Evolutionary conservation across 2,888 invertebrate genomes (phyloP).

Genomic region (Hartigia nigra): DNA sequence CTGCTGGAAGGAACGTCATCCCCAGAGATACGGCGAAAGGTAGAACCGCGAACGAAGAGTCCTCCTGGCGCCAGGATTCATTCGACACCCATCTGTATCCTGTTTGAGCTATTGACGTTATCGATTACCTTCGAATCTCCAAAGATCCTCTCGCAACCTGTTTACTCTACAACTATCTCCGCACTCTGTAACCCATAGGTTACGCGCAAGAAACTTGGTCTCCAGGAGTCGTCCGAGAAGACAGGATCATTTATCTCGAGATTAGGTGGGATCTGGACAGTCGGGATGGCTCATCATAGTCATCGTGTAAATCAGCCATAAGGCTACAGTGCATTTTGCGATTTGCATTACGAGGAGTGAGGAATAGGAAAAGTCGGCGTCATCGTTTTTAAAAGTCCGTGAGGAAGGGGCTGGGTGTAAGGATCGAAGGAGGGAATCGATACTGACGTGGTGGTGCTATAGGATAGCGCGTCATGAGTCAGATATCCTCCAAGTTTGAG

Average conservation of each 20-base stretch:
- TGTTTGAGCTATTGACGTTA: not conserved
- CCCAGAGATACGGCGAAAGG: not conserved
- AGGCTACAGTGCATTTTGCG: not conserved
- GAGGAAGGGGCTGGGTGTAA: not conserved
- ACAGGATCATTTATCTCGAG: not conserved
- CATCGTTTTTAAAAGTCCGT: not conserved
- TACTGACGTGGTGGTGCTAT: not conserved
- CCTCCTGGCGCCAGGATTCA: not conserved
- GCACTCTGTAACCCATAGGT: not conserved
- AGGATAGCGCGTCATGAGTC: conserved; percentile 57
- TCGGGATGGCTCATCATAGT: not conserved
- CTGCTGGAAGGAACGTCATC: not conserved
- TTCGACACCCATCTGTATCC: not conserved
- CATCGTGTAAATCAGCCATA: not conserved
- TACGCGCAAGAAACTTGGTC: not conserved
- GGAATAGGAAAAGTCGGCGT: not conserved
- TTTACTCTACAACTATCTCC: not conserved
- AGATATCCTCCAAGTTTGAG: conserved; percentile 60
- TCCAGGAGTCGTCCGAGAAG: not conserved
- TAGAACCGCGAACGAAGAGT: not conserved
- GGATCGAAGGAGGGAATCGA: not conserved
- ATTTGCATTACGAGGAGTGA: not conserved
- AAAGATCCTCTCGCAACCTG: not conserved
- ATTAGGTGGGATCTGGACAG: not conserved
- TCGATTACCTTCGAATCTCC: not conserved